Conservation (phyloP, 2,888 invertebrate species). For the Meiosimyza decipiens region DNA sequence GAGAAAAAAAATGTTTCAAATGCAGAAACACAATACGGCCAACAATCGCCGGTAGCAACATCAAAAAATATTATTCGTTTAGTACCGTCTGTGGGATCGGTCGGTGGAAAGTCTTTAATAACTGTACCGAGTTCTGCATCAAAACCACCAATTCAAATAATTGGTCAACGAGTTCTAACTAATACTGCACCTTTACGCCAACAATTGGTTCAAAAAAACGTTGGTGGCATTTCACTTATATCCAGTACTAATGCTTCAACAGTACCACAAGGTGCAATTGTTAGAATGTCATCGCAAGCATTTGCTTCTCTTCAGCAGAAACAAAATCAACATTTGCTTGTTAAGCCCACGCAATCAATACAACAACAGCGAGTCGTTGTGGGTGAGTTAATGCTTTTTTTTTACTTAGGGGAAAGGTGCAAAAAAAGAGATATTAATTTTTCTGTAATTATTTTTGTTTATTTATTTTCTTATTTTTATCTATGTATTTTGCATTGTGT, state of each 20-base stretch:
- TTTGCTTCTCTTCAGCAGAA: constrained; percentile 63
- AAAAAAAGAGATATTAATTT: not conserved
- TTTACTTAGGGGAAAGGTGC: not conserved
- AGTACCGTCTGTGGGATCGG: constrained; percentile 45
- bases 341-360: constrained; percentile 48
- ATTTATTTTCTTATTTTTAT: no score
- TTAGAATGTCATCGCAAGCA: constrained; percentile 63
- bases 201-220: constrained; percentile 43
- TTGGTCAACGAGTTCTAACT: constrained; percentile 54
- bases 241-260: constrained; percentile 41
- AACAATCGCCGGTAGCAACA: constrained; percentile 28
- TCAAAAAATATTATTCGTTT: constrained; percentile 58
- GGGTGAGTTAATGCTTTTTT: constrained; percentile 45
- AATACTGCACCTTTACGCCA: constrained; percentile 50
- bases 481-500: no score
- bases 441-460: no score
- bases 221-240: constrained; percentile 48
- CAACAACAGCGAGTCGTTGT: constrained; percentile 56
- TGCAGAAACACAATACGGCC: constrained; percentile 10
- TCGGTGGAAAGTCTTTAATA: constrained; percentile 42
- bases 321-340: constrained; percentile 57
- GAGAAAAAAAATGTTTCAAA: constrained; percentile 11
- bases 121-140: constrained; percentile 38
- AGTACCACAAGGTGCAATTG: constrained; percentile 44
- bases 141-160: constrained; percentile 45